A percentile compares a stretch with the other conserved stretches of the same genome.
Evolutionary conservation across 2,888 invertebrate genomes (phyloP).

Genomic region (Eucriotettix oculatus): DNA sequence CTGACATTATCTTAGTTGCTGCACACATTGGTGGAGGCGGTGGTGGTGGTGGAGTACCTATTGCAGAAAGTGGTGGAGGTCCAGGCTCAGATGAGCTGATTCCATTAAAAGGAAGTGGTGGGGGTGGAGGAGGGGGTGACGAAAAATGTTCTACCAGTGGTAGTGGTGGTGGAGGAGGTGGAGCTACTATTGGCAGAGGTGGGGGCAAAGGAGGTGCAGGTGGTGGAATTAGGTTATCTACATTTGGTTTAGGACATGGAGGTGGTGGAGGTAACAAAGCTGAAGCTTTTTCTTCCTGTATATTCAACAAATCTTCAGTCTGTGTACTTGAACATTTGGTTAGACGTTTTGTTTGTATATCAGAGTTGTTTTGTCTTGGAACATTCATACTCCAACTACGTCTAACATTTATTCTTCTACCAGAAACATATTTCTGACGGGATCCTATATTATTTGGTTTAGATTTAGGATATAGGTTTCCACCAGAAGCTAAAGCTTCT

Average conservation of each 20-base stretch:
- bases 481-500: no score
- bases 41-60: background rate
- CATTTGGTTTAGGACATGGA: conserved; percentile 14
- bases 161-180: conserved; percentile 16
- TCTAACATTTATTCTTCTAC: no score
- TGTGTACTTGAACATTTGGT: no score
- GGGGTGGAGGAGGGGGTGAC: conserved; percentile 19
- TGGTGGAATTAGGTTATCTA: conserved; percentile 16
- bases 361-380: background rate
- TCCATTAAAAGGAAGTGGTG: conserved; percentile 9
- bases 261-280: conserved; percentile 9
- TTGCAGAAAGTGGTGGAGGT: conserved; percentile 7
- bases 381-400: no score
- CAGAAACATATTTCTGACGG: no score
- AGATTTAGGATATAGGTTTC: no score
- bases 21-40: background rate
- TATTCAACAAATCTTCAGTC: no score
- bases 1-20: conserved; percentile 1
- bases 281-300: background rate
- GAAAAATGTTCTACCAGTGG: conserved; percentile 10
- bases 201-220: conserved; percentile 14
- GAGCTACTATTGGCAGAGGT: conserved; percentile 13
- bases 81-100: conserved; percentile 11
- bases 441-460: no score
- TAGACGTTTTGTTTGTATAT: background rate